Evolutionary conservation across 2,888 invertebrate genomes (phyloP).

Genomic region (Rotaria macrura): DNA sequence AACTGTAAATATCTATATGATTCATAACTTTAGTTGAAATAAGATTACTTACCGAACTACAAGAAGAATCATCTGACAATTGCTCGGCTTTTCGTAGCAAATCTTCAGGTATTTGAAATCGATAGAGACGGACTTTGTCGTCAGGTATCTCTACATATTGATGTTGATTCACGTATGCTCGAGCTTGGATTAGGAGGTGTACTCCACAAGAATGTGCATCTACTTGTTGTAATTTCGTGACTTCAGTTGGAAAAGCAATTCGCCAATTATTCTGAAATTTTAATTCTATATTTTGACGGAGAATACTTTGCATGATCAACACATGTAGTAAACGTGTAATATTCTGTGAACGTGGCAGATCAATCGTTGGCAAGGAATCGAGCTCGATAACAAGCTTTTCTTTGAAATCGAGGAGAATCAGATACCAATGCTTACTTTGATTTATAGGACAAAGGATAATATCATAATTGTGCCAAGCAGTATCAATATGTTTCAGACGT

Average conservation of each 20-base stretch:
- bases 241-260: not conserved
- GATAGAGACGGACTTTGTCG: too few species aligned
- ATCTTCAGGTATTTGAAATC: too few species aligned
- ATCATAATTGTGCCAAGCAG: not conserved
- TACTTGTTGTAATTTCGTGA: not conserved
- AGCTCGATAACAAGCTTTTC: not conserved
- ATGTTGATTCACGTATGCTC: not conserved
- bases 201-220: not conserved
- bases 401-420: not conserved
- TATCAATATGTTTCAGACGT: too few species aligned
- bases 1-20: too few species aligned
- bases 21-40: too few species aligned
- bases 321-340: not conserved
- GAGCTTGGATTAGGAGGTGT: not conserved
- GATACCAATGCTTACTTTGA: not conserved
- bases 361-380: not conserved
- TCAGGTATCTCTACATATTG: too few species aligned
- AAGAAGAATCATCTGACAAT: too few species aligned
- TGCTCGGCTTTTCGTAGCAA: too few species aligned
- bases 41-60: too few species aligned
- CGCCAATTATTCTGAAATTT: not conserved
- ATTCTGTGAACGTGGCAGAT: not conserved
- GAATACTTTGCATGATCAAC: not conserved
- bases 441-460: not conserved
- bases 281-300: accelerated